Evolutionary conservation across 2,888 invertebrate species (phyloP).

Genomic region (Phorcus lineatus): DNA sequence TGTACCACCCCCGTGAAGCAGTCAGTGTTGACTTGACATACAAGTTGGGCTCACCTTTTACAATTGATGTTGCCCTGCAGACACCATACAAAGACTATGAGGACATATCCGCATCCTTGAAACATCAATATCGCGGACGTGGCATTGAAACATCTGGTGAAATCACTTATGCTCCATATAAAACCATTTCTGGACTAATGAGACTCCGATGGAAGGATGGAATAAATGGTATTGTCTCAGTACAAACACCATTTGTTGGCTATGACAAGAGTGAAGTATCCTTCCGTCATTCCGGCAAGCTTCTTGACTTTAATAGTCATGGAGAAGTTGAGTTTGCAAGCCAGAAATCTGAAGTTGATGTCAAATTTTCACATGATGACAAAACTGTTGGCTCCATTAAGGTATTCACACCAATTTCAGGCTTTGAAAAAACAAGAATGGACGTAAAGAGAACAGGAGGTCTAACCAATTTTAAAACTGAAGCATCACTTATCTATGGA

Average conservation of each 20-base stretch:
- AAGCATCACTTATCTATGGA: slow-evolving; percentile 24
- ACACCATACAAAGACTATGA: slow-evolving; percentile 24
- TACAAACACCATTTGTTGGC: slow-evolving; percentile 54
- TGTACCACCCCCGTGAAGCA: slow-evolving; percentile 36
- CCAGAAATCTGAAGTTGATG: slow-evolving; percentile 29
- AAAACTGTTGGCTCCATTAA: slow-evolving; percentile 27
- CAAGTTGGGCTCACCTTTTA: slow-evolving; percentile 32
- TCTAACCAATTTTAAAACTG: slow-evolving; percentile 30
- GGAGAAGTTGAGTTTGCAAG: slow-evolving; percentile 37
- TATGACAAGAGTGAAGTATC: slow-evolving; percentile 42
- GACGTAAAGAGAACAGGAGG: slow-evolving; percentile 38
- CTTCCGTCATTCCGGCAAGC: slow-evolving; percentile 49
- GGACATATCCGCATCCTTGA: slow-evolving; percentile 25
- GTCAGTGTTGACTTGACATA: slow-evolving; percentile 34
- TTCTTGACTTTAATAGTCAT: slow-evolving; percentile 51
- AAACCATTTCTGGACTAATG: slow-evolving; percentile 42
- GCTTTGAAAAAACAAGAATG: slow-evolving; percentile 23
- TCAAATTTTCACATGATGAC: slow-evolving; percentile 23
- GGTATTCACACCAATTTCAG: slow-evolving; percentile 22
- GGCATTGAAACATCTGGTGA: slow-evolving; percentile 34
- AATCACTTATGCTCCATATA: slow-evolving; percentile 31
- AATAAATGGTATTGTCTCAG: slow-evolving; percentile 30
- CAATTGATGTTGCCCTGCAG: slow-evolving; percentile 25
- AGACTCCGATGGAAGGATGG: slow-evolving; percentile 35
- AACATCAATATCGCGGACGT: slow-evolving; percentile 30